Evolutionary conservation across 2,797 vertebrate genomes (phyloP), one percentile per base, ranked within the genome.

Genomic region (Acropternis orthonyx): DNA sequence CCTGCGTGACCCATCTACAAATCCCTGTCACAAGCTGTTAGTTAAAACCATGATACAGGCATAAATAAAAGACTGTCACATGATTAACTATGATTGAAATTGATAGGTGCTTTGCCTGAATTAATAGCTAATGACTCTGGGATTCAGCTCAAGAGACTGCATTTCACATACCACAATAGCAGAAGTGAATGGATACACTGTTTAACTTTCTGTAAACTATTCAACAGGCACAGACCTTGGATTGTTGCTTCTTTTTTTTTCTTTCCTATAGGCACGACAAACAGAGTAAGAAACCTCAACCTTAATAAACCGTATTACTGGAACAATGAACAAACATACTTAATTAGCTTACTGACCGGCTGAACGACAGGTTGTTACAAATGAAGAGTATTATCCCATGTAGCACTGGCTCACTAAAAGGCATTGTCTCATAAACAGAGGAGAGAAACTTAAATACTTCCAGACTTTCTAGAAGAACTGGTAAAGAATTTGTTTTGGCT

Each of bases 401-500:
- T 19, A 97, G 73, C 74, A 88, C 92, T 97, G 97, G 97, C 93
- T 90, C 67, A 73, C 67, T 92, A 97, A 95, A 86, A 97, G 94
- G 92, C 97, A 98, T 96, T 97, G 97, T 98, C 97, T 98, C 97
- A 92, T 72, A 97, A 92, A 95, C 92, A 94, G 86, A 96, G 68
- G 62, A 96, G 86, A 97, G 89, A 97, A 97, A 97, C 18, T 86
- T 98, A 98, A 98, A 97, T 96, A 97, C 91, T 98, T 98, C 98
- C 98, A 98, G 98, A 97, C 96, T 97, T 98, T 98, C 97, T 97
- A 97, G 96, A 97, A 97, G 95, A 97, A 97, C 95, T 97, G 97
- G 96, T 97, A 96, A 98, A 97, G 97, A 97, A 98, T 98, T 98
- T 98, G 92, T 96, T 98, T 98, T 98, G 98, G 98, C 98, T 97